A percentile compares a stretch with the other conserved stretches of the same genome.
These are phyloP conservation scores for Mus spretus DNA, from an alignment of 2,797 vertebrate species.

Conservation along the genomic window DNA sequence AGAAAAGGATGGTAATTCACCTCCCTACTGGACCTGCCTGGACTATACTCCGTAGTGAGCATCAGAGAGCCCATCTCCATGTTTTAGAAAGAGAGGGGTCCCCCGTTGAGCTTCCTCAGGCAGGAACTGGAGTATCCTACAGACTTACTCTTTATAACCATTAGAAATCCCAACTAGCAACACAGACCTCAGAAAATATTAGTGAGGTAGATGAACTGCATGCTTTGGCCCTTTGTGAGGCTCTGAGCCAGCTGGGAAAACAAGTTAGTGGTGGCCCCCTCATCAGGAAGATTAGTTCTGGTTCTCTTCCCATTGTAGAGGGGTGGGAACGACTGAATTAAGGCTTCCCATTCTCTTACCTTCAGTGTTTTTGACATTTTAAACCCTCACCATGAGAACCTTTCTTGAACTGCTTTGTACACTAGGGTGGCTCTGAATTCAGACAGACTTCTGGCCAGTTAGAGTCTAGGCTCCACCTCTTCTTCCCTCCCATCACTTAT, in stretches of 20 bases:
- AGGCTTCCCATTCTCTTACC: neutral
- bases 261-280: neutral
- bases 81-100: neutral
- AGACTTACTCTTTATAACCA: neutral
- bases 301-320: neutral
- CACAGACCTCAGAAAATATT: neutral
- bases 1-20: neutral
- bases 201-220: neutral
- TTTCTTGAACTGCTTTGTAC: neutral
- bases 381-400: neutral
- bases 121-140: neutral
- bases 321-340: neutral
- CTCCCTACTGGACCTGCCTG: neutral
- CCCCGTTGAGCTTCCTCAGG: neutral
- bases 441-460: neutral
- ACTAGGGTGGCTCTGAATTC: neutral
- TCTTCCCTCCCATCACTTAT: too few relatives aligned
- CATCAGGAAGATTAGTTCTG: neutral
- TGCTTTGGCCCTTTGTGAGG: neutral
- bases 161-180: neutral
- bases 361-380: constrained; percentile 2
- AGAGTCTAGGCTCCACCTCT: neutral
- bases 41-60: neutral
- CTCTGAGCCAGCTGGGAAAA: neutral
- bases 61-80: neutral